phyloP scores from a whole-genome alignment of 1,140 invertebrate genomes.

The Drosophila baimaii region DNA sequence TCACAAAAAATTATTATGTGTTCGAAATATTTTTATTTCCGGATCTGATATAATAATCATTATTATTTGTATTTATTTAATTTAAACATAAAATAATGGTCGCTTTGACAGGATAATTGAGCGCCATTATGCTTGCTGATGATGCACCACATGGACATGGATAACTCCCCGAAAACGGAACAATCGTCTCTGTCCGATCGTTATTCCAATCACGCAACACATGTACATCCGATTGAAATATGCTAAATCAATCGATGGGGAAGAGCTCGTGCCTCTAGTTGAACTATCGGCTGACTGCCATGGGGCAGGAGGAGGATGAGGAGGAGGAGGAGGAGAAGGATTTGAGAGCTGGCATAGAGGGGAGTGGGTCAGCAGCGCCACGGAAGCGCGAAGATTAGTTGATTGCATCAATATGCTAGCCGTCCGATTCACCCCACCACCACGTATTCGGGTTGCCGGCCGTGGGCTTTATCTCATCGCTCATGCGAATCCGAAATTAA shows the following conservation, averaged over 20 bases:
- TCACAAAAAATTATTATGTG: not conserved
- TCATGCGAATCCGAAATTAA: conserved; percentile 84
- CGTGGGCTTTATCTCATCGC: conserved; percentile 73
- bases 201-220: conserved; percentile 19
- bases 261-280: conserved; percentile 10
- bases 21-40: not conserved
- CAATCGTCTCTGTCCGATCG: conserved; percentile 14
- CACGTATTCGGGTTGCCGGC: conserved; percentile 13
- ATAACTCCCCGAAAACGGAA: not conserved
- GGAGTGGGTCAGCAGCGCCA: conserved; percentile 44
- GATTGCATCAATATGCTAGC: conserved; percentile 84
- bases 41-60: not conserved
- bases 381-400: conserved; percentile 84
- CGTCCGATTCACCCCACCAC: conserved; percentile 63
- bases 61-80: not conserved
- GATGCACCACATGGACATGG: not conserved
- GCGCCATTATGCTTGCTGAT: not conserved
- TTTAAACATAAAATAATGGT: conserved; percentile 9
- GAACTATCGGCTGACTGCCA: conserved; percentile 29
- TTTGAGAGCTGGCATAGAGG: not conserved
- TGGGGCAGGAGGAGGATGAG: not conserved
- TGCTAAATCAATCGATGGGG: conserved; percentile 49
- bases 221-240: conserved; percentile 41
- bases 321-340: not conserved
- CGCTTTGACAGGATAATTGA: conserved; percentile 8